These are phyloP conservation scores for Darevskia nairensis DNA, from an alignment of 2,797 vertebrate genomes.

Conservation along the genomic window DNA sequence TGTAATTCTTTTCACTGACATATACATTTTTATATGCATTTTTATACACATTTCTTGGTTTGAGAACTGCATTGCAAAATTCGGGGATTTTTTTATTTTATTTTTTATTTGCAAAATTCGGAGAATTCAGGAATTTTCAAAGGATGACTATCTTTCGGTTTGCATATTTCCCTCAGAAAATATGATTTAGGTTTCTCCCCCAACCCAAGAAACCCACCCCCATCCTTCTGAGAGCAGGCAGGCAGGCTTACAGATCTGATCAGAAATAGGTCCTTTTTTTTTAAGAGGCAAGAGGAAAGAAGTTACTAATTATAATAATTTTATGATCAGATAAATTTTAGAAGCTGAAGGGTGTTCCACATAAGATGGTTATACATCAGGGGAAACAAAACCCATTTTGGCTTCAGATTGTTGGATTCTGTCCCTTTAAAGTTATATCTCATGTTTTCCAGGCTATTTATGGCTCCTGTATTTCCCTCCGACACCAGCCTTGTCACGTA, in stretches of 20 bases:
- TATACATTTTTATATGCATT: too few species aligned
- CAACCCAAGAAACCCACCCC: background rate
- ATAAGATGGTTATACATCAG: background rate
- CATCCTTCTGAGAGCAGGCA: background rate
- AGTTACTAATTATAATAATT: conserved; percentile 1
- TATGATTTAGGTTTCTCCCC: too few species aligned
- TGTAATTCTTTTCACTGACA: too few species aligned
- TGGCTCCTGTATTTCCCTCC: conserved; percentile 26
- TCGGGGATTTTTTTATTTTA: too few species aligned
- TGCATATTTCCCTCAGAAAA: too few species aligned
- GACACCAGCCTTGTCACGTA: conserved; percentile 7
- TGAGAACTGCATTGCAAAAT: too few species aligned
- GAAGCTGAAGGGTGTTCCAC: background rate
- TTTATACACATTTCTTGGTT: too few species aligned
- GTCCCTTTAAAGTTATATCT: conserved; percentile 11
- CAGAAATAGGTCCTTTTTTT: background rate
- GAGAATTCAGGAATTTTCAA: too few species aligned
- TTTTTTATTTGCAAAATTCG: too few species aligned
- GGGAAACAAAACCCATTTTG: background rate
- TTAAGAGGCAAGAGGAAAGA: background rate
- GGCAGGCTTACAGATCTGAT: background rate
- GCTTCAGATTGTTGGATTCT: background rate
- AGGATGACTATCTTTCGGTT: too few species aligned
- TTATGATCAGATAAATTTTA: background rate
- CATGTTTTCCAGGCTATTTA: conserved; percentile 34